phyloP scores from a whole-genome alignment of 1,140 invertebrate genomes.

The Drosophila fuyamai region DNA sequence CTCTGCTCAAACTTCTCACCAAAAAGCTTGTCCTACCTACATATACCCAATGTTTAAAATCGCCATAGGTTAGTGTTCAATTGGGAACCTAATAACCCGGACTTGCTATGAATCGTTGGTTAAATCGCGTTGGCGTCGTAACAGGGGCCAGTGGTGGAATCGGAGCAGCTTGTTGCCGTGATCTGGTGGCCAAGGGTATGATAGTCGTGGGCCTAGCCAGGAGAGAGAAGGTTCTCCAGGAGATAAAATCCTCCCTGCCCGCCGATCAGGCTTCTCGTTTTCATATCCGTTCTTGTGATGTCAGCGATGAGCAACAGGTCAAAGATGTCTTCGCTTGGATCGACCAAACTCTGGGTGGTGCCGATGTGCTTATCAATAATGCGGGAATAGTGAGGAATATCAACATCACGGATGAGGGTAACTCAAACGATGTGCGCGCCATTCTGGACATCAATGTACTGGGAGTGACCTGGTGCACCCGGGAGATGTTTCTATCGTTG shows the following conservation, averaged over 20 bases:
- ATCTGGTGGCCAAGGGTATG: constrained; percentile 86
- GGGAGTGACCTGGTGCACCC: constrained; percentile 86
- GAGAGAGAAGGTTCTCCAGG: constrained; percentile 85
- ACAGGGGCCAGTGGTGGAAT: constrained; percentile 86
- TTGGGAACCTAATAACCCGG: no score
- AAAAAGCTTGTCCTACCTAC: not conserved
- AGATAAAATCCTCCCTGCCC: constrained; percentile 49
- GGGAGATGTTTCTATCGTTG: constrained; percentile 87
- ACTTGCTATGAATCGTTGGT: constrained; percentile 66
- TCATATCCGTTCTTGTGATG: constrained; percentile 86
- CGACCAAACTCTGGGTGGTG: constrained; percentile 86
- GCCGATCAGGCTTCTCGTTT: constrained; percentile 48
- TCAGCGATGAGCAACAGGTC: constrained; percentile 88
- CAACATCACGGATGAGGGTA: constrained; percentile 58
- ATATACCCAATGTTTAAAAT: constrained; percentile 5
- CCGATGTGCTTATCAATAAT: constrained; percentile 90
- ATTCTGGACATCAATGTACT: constrained; percentile 86
- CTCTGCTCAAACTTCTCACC: constrained; percentile 9
- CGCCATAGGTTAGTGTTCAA: not conserved
- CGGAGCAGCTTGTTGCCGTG: constrained; percentile 84
- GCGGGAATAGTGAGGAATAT: constrained; percentile 85
- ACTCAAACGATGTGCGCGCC: constrained; percentile 49
- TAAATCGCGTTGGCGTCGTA: constrained; percentile 68
- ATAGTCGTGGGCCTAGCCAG: constrained; percentile 90
- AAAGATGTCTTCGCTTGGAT: constrained; percentile 87